Percentiles rank a stretch among this genome's conserved stretches.
These are phyloP conservation scores for Argya squamiceps DNA, from an alignment of 2,797 vertebrate genomes.

Conservation along the genomic window DNA sequence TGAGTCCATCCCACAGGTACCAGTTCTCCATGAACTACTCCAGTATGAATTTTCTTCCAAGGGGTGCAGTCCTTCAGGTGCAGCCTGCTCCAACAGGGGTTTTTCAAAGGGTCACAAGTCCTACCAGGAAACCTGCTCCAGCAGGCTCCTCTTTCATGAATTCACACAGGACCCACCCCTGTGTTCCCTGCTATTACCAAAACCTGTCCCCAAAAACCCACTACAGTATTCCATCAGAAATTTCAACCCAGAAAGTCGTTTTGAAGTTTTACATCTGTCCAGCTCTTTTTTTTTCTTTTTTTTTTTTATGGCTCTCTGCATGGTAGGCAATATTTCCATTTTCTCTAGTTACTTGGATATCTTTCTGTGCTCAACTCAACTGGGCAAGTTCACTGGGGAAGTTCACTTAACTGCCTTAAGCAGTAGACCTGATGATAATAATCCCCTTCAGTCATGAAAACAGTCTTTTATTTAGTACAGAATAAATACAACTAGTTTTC, in stretches of 20 bases:
- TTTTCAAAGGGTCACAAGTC: not conserved
- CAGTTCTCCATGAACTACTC: not conserved
- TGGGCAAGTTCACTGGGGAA: not conserved
- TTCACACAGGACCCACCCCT: not conserved
- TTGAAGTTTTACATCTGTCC: not conserved
- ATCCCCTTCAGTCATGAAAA: not conserved
- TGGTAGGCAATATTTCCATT: not conserved
- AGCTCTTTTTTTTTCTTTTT: not conserved
- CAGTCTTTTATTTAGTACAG: not conserved
- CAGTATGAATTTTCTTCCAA: not conserved
- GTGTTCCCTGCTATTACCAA: not conserved
- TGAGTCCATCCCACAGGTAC: not conserved
- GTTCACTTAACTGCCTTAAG: not conserved
- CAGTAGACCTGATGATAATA: not conserved
- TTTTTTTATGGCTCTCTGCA: not conserved
- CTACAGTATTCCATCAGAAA: not conserved
- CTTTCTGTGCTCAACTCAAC: not conserved
- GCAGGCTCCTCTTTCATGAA: accelerated
- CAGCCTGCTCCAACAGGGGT: not conserved
- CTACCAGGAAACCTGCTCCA: not conserved
- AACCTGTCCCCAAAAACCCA: not conserved
- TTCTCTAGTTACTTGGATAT: not conserved
- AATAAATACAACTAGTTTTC: not conserved
- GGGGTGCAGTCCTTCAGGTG: not conserved
- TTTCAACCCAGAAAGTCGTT: not conserved